Conservation (phyloP, 2,113 vertebrate genomes). For the Diadophis punctatus region DNA sequence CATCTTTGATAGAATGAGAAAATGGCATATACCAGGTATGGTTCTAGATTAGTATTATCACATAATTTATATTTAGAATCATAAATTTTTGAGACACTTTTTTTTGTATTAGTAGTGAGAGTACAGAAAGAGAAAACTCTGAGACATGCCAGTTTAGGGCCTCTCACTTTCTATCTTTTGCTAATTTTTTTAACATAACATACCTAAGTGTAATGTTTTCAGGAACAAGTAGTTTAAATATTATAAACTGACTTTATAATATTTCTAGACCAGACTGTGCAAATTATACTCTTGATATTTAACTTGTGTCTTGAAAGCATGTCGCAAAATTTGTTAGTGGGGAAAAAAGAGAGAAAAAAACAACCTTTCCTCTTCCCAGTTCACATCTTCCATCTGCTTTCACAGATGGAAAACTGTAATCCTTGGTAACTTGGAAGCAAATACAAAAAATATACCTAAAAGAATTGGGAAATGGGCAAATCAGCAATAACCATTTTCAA, state of each 20-base stretch:
- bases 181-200: neutral
- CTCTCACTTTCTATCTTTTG: neutral
- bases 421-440: constrained; percentile 75
- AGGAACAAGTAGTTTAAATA: constrained; percentile 41
- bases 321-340: constrained; percentile 68
- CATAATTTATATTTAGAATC: constrained; percentile 14
- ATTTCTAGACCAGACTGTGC: constrained; percentile 40
- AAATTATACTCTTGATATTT: constrained; percentile 59
- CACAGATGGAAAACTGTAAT: constrained; percentile 76
- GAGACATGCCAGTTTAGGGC: neutral
- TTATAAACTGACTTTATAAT: constrained; percentile 32
- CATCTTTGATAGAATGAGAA: neutral
- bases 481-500: constrained; percentile 65
- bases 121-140: constrained; percentile 18
- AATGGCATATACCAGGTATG: neutral
- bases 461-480: constrained; percentile 77
- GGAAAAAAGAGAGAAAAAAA: constrained; percentile 53
- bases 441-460: constrained; percentile 76
- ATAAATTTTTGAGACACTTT: constrained; percentile 18
- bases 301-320: constrained; percentile 62
- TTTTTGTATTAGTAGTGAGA: constrained; percentile 13
- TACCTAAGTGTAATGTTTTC: constrained; percentile 27
- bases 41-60: constrained; percentile 1
- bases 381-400: constrained; percentile 74
- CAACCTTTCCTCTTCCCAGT: constrained; percentile 63